These are phyloP conservation scores for Eueides isabella DNA, from an alignment of 1,140 invertebrate genomes.

Conservation along the genomic window DNA sequence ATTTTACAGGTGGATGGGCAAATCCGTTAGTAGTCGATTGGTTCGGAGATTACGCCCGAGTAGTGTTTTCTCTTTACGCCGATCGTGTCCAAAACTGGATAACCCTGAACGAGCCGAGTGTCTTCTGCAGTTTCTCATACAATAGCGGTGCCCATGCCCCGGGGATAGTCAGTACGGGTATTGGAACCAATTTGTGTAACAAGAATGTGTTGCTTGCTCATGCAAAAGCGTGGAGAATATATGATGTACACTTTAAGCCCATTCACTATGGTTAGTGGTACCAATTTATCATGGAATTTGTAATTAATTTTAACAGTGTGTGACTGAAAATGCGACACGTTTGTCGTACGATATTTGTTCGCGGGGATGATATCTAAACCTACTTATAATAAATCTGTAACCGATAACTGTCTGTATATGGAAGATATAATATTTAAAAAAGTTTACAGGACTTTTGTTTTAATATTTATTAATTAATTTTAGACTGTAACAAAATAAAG, in stretches of 20 bases:
- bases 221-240: conserved; percentile 84
- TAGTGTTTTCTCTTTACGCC: conserved; percentile 50
- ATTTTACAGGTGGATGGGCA: not conserved
- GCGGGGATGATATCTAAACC: too few relatives aligned
- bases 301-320: too few relatives aligned
- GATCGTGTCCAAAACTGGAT: conserved; percentile 85
- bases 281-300: too few relatives aligned
- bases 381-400: too few relatives aligned
- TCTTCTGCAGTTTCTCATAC: conserved; percentile 82
- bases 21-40: conserved; percentile 79
- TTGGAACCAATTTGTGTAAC: not conserved
- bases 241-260: conserved; percentile 59
- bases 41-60: not conserved
- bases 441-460: too few relatives aligned
- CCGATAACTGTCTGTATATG: too few relatives aligned
- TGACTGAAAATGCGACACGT: too few relatives aligned
- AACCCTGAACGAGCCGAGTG: conserved; percentile 86
- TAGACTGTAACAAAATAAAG: too few relatives aligned
- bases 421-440: too few relatives aligned
- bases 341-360: too few relatives aligned
- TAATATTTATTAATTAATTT: too few relatives aligned
- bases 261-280: conserved; percentile 59
- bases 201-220: conserved; percentile 73
- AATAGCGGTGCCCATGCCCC: conserved; percentile 37
- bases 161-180: not conserved